Evolutionary conservation across 2,888 invertebrate species (phyloP).

Genomic region (Nesidiocoris tenuis): DNA sequence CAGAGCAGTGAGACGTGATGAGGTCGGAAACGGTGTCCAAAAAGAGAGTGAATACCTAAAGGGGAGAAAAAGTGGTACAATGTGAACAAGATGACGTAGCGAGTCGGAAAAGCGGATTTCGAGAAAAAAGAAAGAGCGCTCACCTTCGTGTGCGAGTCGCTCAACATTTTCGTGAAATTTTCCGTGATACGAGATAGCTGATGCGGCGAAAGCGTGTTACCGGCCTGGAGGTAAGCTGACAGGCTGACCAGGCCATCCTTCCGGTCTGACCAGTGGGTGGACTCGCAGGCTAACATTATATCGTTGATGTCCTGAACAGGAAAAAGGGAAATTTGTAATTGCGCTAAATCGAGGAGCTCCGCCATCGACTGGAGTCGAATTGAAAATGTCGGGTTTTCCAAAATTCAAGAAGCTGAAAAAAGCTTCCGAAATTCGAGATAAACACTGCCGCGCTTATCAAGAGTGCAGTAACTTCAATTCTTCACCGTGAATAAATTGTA

Average conservation of each 20-base stretch:
- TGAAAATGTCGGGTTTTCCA: no score
- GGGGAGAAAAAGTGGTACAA: background rate
- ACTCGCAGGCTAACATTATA: conserved; percentile 83
- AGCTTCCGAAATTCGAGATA: no score
- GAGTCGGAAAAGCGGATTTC: no score
- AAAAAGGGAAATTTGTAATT: no score
- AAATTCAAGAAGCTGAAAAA: no score
- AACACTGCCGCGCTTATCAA: no score
- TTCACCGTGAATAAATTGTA: no score
- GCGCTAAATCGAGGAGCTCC: conserved; percentile 1
- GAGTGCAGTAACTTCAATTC: no score
- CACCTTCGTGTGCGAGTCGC: conserved; percentile 89
- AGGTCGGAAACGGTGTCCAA: conserved; percentile 90
- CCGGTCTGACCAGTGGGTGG: conserved; percentile 90
- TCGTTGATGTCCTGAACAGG: conserved; percentile 71
- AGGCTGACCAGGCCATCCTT: conserved; percentile 88
- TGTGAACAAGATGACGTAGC: no score
- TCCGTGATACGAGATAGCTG: conserved; percentile 86
- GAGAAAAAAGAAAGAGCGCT: no score
- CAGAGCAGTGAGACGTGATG: conserved; percentile 79
- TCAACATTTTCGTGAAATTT: conserved; percentile 93
- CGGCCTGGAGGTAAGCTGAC: conserved; percentile 71
- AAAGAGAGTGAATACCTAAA: conserved; percentile 81
- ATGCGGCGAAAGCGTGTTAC: conserved; percentile 64
- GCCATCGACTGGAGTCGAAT: no score